Conservation (phyloP, 2,888 invertebrate species). For the Papilio gigon region DNA sequence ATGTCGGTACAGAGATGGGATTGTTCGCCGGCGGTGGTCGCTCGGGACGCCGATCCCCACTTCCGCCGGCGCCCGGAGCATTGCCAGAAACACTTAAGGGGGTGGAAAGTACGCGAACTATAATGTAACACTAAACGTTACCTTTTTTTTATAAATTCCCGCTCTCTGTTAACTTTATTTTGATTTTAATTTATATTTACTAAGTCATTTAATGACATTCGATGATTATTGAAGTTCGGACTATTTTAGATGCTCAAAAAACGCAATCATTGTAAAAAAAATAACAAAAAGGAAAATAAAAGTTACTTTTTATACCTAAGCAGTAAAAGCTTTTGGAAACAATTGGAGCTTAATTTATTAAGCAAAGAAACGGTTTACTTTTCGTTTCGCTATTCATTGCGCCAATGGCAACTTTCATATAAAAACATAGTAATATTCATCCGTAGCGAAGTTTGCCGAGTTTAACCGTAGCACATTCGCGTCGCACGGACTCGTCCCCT, state of each 20-base stretch:
- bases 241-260: no score
- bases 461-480: conserved; percentile 58
- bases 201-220: not conserved
- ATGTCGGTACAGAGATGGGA: conserved; percentile 56
- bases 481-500: conserved; percentile 61
- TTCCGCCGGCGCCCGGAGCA: conserved; percentile 78
- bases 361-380: conserved; percentile 27
- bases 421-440: conserved; percentile 46
- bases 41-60: conserved; percentile 64
- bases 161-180: no score
- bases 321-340: not conserved
- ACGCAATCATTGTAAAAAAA: no score
- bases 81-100: conserved; percentile 68
- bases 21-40: conserved; percentile 66
- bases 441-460: conserved; percentile 55
- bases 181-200: not conserved
- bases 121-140: conserved; percentile 30
- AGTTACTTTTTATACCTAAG: not conserved
- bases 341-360: conserved; percentile 4
- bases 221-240: no score
- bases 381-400: conserved; percentile 45
- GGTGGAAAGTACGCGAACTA: conserved; percentile 48
- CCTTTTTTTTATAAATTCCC: conserved; percentile 10
- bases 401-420: conserved; percentile 47
- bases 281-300: not conserved